phyloP scores from a whole-genome alignment of 35 echinoderm and acorn worm species.

The Heliocidaris erythrogramma region DNA sequence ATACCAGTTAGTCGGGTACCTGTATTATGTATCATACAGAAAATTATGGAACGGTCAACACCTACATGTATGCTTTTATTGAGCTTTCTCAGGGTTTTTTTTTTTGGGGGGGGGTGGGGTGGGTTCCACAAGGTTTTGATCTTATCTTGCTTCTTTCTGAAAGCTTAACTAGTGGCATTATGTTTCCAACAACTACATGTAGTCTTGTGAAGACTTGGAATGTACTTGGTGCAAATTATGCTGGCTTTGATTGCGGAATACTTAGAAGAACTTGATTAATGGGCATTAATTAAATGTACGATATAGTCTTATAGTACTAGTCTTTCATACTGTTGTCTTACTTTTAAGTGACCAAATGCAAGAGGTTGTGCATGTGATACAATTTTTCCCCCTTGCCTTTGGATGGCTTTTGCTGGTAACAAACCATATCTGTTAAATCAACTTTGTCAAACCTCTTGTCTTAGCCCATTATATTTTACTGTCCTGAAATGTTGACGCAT shows the following conservation, averaged over 20 bases:
- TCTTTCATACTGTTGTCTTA: conserved; percentile 3
- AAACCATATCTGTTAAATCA: too few species aligned
- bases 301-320: background rate
- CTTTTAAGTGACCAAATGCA: background rate
- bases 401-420: background rate
- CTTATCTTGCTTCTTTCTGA: too few species aligned
- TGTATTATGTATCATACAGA: too few species aligned
- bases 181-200: too few species aligned
- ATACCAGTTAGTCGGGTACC: too few species aligned
- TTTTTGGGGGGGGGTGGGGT: too few species aligned
- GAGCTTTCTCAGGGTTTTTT: too few species aligned
- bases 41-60: too few species aligned
- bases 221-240: background rate
- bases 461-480: background rate
- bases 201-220: background rate
- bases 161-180: too few species aligned
- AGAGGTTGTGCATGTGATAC: background rate
- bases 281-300: background rate
- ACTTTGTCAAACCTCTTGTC: background rate
- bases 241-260: background rate
- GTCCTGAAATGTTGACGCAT: background rate
- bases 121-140: too few species aligned
- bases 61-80: too few species aligned
- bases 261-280: background rate
- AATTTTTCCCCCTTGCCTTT: background rate